Conservation (phyloP, 2,797 vertebrate species). For the Moxostoma hubbsi region DNA sequence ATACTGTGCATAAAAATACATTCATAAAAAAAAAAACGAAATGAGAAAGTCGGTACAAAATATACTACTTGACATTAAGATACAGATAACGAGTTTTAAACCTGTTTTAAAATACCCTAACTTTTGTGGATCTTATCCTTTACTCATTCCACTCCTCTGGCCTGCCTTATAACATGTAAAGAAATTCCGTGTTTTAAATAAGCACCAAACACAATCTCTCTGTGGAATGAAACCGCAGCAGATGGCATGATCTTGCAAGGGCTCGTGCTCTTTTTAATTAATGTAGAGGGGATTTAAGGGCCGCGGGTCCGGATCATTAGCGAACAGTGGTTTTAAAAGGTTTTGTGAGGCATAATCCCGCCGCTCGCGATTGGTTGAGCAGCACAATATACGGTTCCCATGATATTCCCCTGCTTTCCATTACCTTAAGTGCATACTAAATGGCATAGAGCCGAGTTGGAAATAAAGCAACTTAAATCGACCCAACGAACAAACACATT, state of each 20-base stretch:
- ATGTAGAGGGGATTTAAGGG: constrained; percentile 83
- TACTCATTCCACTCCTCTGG: constrained; percentile 46
- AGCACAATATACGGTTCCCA: constrained; percentile 70
- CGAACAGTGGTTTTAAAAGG: constrained; percentile 84
- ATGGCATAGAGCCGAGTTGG: constrained; percentile 72
- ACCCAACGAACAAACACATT: constrained; percentile 76
- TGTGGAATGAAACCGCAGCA: constrained; percentile 75
- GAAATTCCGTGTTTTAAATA: constrained; percentile 68
- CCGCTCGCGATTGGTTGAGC: constrained; percentile 75
- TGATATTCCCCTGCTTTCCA: constrained; percentile 78
- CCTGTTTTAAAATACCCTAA: too few species aligned
- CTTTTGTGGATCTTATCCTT: not conserved
- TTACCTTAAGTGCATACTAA: constrained; percentile 74
- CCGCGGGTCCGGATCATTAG: constrained; percentile 81
- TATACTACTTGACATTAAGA: too few species aligned
- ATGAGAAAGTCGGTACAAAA: too few species aligned
- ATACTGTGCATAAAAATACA: too few species aligned
- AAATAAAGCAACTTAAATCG: constrained; percentile 55
- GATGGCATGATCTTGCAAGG: constrained; percentile 78
- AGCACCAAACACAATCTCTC: constrained; percentile 73
- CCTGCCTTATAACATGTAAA: constrained; percentile 61
- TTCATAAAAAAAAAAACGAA: too few species aligned
- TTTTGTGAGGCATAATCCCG: constrained; percentile 82
- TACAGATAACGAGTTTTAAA: not conserved
- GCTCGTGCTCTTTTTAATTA: constrained; percentile 83